Evolutionary conservation across 2,113 vertebrate genomes (phyloP).

Genomic region (Calypte anna): DNA sequence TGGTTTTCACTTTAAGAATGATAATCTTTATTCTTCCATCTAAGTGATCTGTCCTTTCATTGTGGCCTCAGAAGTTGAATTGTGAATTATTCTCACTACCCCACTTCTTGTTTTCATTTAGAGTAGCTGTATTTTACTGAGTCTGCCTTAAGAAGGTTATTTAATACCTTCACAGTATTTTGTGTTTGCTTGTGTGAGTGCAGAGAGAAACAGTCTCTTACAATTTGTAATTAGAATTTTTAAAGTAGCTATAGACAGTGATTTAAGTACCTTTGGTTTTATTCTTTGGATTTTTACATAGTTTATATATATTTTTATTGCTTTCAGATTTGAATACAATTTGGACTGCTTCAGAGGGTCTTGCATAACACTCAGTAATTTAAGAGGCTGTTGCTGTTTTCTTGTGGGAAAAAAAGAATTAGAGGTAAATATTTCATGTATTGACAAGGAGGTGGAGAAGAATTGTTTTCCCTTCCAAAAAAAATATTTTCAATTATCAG

Average conservation of each 20-base stretch:
- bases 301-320: not conserved
- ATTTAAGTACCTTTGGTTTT: not conserved
- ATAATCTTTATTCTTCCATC: not conserved
- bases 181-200: not conserved
- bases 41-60: not conserved
- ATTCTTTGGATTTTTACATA: not conserved
- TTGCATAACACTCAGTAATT: not conserved
- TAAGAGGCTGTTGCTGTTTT: not conserved
- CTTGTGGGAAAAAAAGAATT: not conserved
- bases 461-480: not conserved
- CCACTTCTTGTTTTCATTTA: not conserved
- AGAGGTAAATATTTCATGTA: not conserved
- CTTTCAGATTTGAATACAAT: not conserved
- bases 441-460: not conserved
- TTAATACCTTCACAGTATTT: not conserved
- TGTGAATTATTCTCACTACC: not conserved
- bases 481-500: slow-evolving; percentile 1
- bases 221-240: not conserved
- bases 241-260: not conserved
- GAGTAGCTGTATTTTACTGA: not conserved
- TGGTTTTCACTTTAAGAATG: not conserved
- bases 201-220: not conserved
- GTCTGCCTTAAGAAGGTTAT: not conserved
- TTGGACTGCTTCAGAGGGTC: not conserved
- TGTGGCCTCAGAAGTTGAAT: not conserved